phyloP scores from a whole-genome alignment of 2,113 vertebrate species.

The Mustela lutreola region DNA sequence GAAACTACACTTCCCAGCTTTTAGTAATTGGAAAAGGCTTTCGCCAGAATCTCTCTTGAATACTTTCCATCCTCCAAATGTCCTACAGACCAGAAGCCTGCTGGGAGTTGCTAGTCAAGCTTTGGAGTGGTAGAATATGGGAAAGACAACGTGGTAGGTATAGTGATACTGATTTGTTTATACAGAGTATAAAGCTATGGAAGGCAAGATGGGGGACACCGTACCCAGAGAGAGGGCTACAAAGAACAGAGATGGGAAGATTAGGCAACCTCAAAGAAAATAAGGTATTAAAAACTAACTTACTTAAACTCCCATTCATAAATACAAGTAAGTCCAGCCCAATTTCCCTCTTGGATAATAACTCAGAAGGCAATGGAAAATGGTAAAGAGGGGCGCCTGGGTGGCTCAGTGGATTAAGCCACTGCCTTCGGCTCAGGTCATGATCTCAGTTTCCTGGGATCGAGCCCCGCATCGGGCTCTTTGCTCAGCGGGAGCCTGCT shows the following conservation, averaged over 20 bases:
- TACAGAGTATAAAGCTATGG: background rate
- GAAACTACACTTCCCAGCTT: background rate
- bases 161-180: background rate
- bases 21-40: background rate
- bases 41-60: slow-evolving; percentile 6
- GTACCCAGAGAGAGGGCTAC: background rate
- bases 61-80: background rate
- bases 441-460: no score
- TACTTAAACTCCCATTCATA: slow-evolving; percentile 21
- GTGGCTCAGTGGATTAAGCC: no score
- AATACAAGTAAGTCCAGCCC: background rate
- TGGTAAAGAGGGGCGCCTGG: slow-evolving; percentile 20
- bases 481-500: no score
- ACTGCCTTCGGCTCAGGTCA: no score
- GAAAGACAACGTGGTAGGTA: background rate
- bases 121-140: background rate
- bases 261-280: slow-evolving; percentile 24
- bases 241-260: background rate
- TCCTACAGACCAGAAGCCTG: background rate
- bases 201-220: background rate
- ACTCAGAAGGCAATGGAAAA: slow-evolving; percentile 6
- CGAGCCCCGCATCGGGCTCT: no score
- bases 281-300: slow-evolving; percentile 6
- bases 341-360: slow-evolving; percentile 18
- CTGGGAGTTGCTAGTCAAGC: background rate